Evolutionary conservation across 2,113 vertebrate species (phyloP).

Genomic region (Pelobates fuscus): DNA sequence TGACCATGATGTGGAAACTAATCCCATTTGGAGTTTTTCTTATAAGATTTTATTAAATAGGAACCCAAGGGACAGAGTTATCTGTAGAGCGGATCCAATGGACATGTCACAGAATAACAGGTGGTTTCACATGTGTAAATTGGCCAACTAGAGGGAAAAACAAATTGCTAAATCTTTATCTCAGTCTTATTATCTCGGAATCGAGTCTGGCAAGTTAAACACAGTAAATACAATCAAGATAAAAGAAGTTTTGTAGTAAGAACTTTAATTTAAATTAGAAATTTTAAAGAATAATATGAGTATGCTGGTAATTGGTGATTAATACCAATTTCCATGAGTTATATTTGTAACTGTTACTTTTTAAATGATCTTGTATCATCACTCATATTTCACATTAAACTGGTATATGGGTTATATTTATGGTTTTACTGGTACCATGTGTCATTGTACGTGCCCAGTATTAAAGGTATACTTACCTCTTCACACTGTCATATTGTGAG

Average conservation of each 20-base stretch:
- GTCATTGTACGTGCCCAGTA: too few species aligned
- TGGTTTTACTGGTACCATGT: too few species aligned
- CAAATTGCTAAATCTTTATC: slow-evolving; percentile 37
- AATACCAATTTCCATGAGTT: too few species aligned
- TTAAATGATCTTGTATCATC: too few species aligned
- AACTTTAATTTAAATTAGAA: slow-evolving; percentile 4
- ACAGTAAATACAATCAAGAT: slow-evolving; percentile 6
- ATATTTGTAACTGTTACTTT: too few species aligned
- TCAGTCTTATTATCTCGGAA: slow-evolving; percentile 16
- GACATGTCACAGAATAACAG: slow-evolving; percentile 42
- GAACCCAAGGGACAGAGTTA: slow-evolving; percentile 24
- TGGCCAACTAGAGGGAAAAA: too few species aligned
- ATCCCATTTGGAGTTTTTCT: slow-evolving; percentile 40
- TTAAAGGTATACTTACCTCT: too few species aligned
- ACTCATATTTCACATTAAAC: too few species aligned
- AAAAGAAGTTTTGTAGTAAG: neutral
- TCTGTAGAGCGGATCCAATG: slow-evolving; percentile 40
- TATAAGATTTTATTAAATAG: slow-evolving; percentile 49
- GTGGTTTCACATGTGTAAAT: slow-evolving; percentile 42
- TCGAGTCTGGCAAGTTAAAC: slow-evolving; percentile 13
- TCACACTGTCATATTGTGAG: too few species aligned
- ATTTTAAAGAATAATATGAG: too few species aligned
- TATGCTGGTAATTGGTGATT: too few species aligned
- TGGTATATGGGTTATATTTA: too few species aligned
- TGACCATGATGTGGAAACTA: slow-evolving; percentile 36